A percentile compares a stretch with the other conserved stretches of the same genome.
These are phyloP conservation scores for Pelodytes ibericus DNA, from an alignment of 2,797 vertebrate species.

Conservation along the genomic window DNA sequence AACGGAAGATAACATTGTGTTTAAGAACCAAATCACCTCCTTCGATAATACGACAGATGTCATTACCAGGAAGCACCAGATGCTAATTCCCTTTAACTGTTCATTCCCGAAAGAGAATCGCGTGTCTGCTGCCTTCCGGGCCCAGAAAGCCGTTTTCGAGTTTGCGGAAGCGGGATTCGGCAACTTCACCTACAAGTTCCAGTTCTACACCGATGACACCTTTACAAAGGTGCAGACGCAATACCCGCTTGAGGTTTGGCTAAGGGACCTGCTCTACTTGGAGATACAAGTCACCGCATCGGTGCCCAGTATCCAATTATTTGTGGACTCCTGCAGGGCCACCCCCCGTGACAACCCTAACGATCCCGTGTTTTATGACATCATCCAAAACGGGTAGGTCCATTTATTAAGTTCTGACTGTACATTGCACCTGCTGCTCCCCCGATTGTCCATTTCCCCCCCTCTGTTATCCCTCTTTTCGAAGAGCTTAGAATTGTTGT, in stretches of 20 bases:
- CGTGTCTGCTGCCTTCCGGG: constrained; percentile 16
- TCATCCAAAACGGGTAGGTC: constrained; percentile 57
- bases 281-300: constrained; percentile 65
- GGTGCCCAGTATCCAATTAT: constrained; percentile 66
- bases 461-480: too few species aligned
- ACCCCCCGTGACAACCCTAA: constrained; percentile 71
- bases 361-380: constrained; percentile 62
- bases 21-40: constrained; percentile 36
- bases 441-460: too few species aligned
- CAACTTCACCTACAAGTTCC: constrained; percentile 34
- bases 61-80: constrained; percentile 42
- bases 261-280: constrained; percentile 67
- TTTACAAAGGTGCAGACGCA: constrained; percentile 61
- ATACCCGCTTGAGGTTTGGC: constrained; percentile 65
- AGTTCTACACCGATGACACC: constrained; percentile 25
- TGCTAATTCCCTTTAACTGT: constrained; percentile 47
- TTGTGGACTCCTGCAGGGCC: constrained; percentile 72
- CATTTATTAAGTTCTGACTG: constrained; percentile 62
- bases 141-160: constrained; percentile 27
- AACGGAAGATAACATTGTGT: constrained; percentile 38
- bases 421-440: too few species aligned
- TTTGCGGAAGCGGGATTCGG: constrained; percentile 44
- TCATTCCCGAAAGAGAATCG: constrained; percentile 44
- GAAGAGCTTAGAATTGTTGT: too few species aligned
- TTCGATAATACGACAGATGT: not conserved